Percentiles rank a stretch among this genome's conserved stretches.
phyloP scores from a whole-genome alignment of 64 coral and sea anemone species.

The Stichodactyla mertensii region DNA sequence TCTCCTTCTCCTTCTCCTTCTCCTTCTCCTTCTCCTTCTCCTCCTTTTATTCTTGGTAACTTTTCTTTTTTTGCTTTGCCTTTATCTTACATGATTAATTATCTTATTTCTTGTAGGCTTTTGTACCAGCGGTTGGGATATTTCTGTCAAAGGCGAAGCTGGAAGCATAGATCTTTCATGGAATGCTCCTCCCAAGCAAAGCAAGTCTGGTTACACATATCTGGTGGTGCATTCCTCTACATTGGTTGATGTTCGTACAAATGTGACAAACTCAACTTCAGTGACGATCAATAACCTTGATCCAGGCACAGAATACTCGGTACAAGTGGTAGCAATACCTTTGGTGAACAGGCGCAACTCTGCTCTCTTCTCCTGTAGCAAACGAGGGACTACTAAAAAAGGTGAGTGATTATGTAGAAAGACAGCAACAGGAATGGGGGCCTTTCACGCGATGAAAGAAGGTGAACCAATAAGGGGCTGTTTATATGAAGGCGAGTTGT shows the following conservation, averaged over 20 bases:
- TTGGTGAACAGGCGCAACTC: not conserved
- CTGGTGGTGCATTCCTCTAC: not conserved
- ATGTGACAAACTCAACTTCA: not conserved
- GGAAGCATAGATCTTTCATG: not conserved
- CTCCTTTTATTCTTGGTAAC: not conserved
- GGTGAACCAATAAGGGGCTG: not conserved
- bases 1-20: too few species aligned
- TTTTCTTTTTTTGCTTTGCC: not conserved
- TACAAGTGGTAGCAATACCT: not conserved
- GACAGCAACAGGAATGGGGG: not conserved
- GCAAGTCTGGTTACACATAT: not conserved
- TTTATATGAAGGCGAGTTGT: too few species aligned
- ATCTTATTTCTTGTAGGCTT: not conserved
- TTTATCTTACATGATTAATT: too few species aligned
- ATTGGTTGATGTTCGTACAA: not conserved
- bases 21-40: too few species aligned
- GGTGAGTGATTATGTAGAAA: not conserved
- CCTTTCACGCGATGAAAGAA: not conserved
- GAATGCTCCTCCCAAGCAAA: not conserved
- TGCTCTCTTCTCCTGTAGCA: not conserved
- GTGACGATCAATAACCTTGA: not conserved
- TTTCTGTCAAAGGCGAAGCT: not conserved
- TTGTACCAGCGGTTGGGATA: not conserved
- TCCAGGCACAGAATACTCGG: not conserved
- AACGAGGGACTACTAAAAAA: not conserved